These are phyloP conservation scores for Chromobotia macracanthus DNA, from an alignment of 2,797 vertebrate genomes.

Conservation along the genomic window DNA sequence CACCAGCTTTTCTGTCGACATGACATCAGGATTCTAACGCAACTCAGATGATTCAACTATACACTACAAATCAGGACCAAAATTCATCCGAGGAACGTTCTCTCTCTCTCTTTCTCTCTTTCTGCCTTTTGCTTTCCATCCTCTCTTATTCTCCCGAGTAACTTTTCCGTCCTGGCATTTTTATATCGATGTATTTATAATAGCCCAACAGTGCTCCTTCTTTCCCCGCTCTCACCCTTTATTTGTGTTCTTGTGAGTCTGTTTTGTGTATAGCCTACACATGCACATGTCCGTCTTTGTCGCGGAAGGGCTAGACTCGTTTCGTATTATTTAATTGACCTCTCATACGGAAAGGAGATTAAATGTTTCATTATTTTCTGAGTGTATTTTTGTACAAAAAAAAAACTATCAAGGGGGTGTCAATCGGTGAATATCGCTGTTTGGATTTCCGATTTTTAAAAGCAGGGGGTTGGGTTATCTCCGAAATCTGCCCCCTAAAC, in stretches of 20 bases:
- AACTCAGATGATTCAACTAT: slow-evolving; percentile 94
- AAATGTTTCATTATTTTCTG: slow-evolving; percentile 99
- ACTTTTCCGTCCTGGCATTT: slow-evolving; percentile 90
- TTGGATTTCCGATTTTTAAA: slow-evolving; percentile 91
- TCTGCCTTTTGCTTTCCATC: slow-evolving; percentile 84
- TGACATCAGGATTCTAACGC: slow-evolving; percentile 92
- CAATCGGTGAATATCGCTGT: slow-evolving; percentile 93
- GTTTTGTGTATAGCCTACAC: slow-evolving; percentile 68
- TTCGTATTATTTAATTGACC: slow-evolving; percentile 98
- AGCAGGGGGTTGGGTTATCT: slow-evolving; percentile 89
- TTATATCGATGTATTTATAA: slow-evolving; percentile 99
- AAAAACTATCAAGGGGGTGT: slow-evolving; percentile 97
- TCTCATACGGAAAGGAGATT: slow-evolving; percentile 96
- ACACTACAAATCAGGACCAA: slow-evolving; percentile 98
- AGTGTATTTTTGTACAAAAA: slow-evolving; percentile 99
- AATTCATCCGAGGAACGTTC: slow-evolving; percentile 79
- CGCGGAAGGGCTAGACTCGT: slow-evolving; percentile 99
- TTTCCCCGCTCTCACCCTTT: slow-evolving; percentile 2
- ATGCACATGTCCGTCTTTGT: slow-evolving; percentile 95
- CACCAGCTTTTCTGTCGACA: slow-evolving; percentile 97
- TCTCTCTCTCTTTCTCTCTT: slow-evolving; percentile 54
- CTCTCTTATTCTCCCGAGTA: slow-evolving; percentile 87
- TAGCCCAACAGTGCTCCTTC: slow-evolving; percentile 89
- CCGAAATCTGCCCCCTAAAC: slow-evolving; percentile 92
- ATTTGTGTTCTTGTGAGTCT: slow-evolving; percentile 34